Base-by-base conservation (phyloP, 2,888 invertebrate species). In the Pseudococcus jackbeardsleyi region DNA sequence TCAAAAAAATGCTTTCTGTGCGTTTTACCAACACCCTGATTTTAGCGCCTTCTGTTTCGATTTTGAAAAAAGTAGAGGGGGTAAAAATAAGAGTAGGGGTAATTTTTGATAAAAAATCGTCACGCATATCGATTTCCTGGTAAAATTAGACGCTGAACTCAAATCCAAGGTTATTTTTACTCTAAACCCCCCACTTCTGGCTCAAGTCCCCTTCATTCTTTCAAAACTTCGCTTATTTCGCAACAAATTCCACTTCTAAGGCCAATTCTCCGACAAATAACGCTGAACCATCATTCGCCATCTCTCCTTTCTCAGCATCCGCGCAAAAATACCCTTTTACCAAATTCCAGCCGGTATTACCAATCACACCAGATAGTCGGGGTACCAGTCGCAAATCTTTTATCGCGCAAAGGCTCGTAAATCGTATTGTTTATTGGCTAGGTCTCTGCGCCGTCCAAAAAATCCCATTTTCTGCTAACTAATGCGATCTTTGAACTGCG, bases 401-500 rank as follows among this genome's bases (percentile, higher is more conserved):
- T 46, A 82, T 46, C 79, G 46, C 19, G n/a, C 64, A 64, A 82
- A 72, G 26, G 72, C 72, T 82, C 79, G 79, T 82, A 82, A 82
- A 82, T 82, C 79, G 79, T 46, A 46, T 82, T 82, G 79, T 42
- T 82, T 82, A 82, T 42, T 46, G 79, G 33, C 33, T 33, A 17
- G 17, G 68, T 26, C 54, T 72, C 33, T 12, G 39, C 26, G 33
- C 22, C 72, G 15, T 33, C 72, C 33, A 72, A 82, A 46, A 82
- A 82, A 82, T 82, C 46, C n/a, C 79, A 11, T 46, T 82, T 82
- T 46, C 42, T 46, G 79, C 79, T 82, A 82, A 82, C 79, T 82
- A 82, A 82, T 82, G 79, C 79, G 79, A 82, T 82, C 79, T 46
- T 82, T 82, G 79, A 82, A 82, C 79, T 46, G 72, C 72, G 72